Evolutionary conservation across 2,113 vertebrate genomes (phyloP).

Genomic region (Cephalopholis sonnerati): DNA sequence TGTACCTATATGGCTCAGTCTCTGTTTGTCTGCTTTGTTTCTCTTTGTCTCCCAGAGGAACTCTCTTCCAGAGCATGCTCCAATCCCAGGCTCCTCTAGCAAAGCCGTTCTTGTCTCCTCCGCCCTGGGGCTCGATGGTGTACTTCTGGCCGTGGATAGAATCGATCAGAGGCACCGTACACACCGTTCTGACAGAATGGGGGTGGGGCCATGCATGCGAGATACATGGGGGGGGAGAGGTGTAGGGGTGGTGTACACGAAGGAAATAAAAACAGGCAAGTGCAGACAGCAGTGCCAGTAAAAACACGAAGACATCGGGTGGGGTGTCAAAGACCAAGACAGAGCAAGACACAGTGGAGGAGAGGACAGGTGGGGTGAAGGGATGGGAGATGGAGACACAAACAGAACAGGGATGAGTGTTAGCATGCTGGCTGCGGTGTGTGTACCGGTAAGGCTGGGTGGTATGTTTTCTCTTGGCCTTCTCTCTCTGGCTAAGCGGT

Average conservation of each 20-base stretch:
- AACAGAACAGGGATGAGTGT: constrained; percentile 75
- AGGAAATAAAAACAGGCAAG: constrained; percentile 18
- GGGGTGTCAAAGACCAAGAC: constrained; percentile 10
- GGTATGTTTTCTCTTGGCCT: constrained; percentile 93
- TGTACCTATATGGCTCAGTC: constrained; percentile 99
- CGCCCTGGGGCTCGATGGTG: constrained; percentile 92
- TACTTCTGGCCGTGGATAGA: constrained; percentile 94
- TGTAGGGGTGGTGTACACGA: constrained; percentile 11
- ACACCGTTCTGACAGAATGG: constrained; percentile 91
- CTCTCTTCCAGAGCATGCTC: constrained; percentile 99
- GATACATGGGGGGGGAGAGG: constrained; percentile 45
- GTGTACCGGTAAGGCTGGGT: constrained; percentile 97
- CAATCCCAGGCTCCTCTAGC: constrained; percentile 99
- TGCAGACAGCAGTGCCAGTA: constrained; percentile 35
- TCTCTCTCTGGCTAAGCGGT: constrained; percentile 95
- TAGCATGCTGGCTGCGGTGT: constrained; percentile 75
- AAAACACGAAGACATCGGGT: constrained; percentile 66
- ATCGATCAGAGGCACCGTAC: constrained; percentile 98
- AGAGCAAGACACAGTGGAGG: constrained; percentile 64
- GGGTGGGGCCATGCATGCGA: constrained; percentile 61
- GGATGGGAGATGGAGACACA: constrained; percentile 82
- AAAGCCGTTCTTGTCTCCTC: constrained; percentile 96
- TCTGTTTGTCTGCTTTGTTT: constrained; percentile 93
- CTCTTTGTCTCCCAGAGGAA: constrained; percentile 93
- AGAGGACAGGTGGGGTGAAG: constrained; percentile 68